Conservation (phyloP, 2,888 invertebrate genomes). For the Nipponacmea schrenckii region DNA sequence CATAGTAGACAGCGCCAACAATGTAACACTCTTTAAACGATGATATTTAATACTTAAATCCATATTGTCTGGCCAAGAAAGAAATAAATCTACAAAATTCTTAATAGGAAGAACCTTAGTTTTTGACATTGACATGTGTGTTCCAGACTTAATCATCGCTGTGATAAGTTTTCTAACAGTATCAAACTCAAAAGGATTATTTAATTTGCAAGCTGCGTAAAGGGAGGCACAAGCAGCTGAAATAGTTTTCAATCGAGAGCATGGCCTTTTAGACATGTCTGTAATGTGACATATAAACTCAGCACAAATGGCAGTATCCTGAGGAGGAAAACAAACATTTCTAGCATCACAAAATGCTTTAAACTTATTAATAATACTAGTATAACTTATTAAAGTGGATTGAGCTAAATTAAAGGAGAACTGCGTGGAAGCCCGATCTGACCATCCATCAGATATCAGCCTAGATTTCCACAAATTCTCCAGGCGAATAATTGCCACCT, state of each 20-base stretch:
- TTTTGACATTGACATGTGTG: not conserved
- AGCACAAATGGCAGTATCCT: not conserved
- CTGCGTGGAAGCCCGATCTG: not conserved
- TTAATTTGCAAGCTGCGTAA: not conserved
- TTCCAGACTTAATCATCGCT: slow-evolving; percentile 9
- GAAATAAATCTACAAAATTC: not conserved
- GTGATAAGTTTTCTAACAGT: not conserved
- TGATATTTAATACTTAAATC: not conserved
- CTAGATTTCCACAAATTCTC: not conserved
- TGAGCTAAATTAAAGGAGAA: not conserved
- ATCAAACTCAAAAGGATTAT: too few species aligned
- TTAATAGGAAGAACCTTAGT: slow-evolving; percentile 7
- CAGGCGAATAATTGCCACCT: not conserved
- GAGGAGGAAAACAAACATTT: slow-evolving; percentile 4
- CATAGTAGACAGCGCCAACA: slow-evolving; percentile 1
- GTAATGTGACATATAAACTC: slow-evolving; percentile 6
- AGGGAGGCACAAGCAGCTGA: slow-evolving; percentile 3
- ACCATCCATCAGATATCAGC: not conserved
- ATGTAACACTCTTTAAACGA: slow-evolving; percentile 9
- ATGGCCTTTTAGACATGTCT: slow-evolving; percentile 8
- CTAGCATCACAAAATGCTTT: not conserved
- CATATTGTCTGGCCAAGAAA: slow-evolving; percentile 3
- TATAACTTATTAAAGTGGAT: not conserved
- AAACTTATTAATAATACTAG: not conserved
- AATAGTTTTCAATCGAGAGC: not conserved